A percentile compares a stretch with the other conserved stretches of the same genome.
These are phyloP conservation scores for Enteromius mattozi DNA, from an alignment of 2,797 vertebrate genomes.

Conservation along the genomic window DNA sequence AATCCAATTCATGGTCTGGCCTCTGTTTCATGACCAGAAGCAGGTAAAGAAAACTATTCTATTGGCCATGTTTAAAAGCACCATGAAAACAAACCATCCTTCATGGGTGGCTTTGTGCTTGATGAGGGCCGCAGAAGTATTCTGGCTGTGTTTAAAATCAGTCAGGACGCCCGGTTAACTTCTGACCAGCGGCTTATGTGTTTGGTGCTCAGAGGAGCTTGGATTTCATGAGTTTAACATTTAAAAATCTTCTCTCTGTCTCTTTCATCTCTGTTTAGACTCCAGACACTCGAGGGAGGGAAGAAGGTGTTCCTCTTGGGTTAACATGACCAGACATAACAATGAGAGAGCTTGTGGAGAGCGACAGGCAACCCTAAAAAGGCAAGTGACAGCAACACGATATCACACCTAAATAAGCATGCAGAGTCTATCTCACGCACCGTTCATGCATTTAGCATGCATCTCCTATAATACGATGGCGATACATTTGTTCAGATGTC, in stretches of 20 bases:
- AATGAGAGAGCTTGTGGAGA: constrained; percentile 40
- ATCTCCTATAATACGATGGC: constrained; percentile 5
- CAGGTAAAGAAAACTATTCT: neutral
- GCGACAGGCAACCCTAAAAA: constrained; percentile 26
- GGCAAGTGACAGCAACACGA: constrained; percentile 42
- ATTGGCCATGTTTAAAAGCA: constrained; percentile 28
- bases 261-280: constrained; percentile 20
- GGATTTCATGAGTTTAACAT: constrained; percentile 55
- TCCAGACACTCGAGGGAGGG: constrained; percentile 37
- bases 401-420: constrained; percentile 29
- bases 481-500: neutral
- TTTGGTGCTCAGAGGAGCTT: constrained; percentile 43
- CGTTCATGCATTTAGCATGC: constrained; percentile 25
- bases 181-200: constrained; percentile 20
- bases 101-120: constrained; percentile 69
- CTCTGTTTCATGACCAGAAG: constrained; percentile 15
- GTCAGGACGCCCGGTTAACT: constrained; percentile 1
- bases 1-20: constrained; percentile 15
- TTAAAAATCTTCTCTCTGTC: constrained; percentile 27
- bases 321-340: constrained; percentile 17
- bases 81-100: constrained; percentile 45
- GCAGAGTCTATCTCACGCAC: neutral
- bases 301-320: constrained; percentile 32
- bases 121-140: constrained; percentile 50
- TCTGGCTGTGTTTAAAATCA: constrained; percentile 20